Percentiles rank a stretch among this genome's conserved stretches.
Evolutionary conservation across 2,797 vertebrate genomes (phyloP).

Genomic region (Xiphorhynchus erythropygius): DNA sequence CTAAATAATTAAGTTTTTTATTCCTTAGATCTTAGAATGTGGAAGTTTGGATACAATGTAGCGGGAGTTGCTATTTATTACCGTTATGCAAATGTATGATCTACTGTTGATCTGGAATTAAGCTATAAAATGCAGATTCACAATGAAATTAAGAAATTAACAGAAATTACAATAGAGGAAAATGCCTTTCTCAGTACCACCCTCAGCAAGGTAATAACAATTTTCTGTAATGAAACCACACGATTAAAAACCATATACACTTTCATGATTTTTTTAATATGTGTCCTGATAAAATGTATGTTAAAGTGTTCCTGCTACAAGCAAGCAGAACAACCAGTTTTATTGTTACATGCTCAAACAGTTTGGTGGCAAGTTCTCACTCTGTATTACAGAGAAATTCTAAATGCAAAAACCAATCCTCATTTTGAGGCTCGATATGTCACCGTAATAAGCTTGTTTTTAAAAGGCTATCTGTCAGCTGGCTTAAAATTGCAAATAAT

Average conservation of each 20-base stretch:
- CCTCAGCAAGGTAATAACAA: not conserved
- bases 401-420: not conserved
- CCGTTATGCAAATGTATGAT: not conserved
- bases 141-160: not conserved
- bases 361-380: not conserved
- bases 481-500: not conserved
- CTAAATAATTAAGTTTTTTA: not conserved
- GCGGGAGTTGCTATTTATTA: not conserved
- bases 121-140: not conserved
- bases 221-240: not conserved
- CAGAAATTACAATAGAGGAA: not conserved
- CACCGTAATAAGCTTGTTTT: not conserved
- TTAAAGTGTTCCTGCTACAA: not conserved
- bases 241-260: not conserved
- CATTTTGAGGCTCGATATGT: not conserved
- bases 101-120: not conserved
- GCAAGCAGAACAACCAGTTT: not conserved
- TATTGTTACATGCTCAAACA: not conserved
- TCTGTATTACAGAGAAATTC: not conserved
- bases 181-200: not conserved
- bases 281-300: not conserved
- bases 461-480: not conserved
- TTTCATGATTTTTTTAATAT: not conserved
- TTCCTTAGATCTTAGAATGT: not conserved
- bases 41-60: fast-evolving